phyloP scores from a whole-genome alignment of 2,113 vertebrate species.

The Thinocorus orbignyianus region DNA sequence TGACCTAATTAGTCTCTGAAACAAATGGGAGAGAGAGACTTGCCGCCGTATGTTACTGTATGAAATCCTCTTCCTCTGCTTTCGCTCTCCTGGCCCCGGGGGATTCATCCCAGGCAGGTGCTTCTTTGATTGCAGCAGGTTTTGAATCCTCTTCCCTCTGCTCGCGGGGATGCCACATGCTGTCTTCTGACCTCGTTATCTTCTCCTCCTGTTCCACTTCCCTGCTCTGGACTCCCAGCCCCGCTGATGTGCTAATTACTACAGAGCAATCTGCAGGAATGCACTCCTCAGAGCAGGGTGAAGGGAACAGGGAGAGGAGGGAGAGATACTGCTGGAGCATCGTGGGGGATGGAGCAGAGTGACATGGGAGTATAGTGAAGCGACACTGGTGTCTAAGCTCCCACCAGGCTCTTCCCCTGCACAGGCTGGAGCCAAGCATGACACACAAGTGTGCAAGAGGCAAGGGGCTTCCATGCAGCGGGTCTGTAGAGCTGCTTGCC shows the following conservation, averaged over 20 bases:
- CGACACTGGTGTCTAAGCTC: neutral
- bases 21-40: neutral
- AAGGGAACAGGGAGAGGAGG: neutral
- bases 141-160: slow-evolving; percentile 42
- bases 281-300: fast-evolving
- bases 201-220: slow-evolving; percentile 61
- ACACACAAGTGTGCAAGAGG: fast-evolving
- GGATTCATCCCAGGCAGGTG: slow-evolving; percentile 53
- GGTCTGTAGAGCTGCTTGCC: neutral
- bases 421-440: fast-evolving
- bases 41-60: neutral
- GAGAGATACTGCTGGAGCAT: neutral
- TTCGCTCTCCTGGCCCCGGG: neutral
- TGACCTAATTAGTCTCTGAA: slow-evolving; percentile 56
- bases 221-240: neutral
- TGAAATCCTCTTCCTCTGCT: neutral
- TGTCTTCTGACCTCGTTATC: slow-evolving; percentile 66
- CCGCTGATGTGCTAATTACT: slow-evolving; percentile 37
- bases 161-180: slow-evolving; percentile 45
- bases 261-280: slow-evolving; percentile 35
- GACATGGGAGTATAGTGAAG: neutral
- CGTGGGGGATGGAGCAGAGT: neutral
- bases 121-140: slow-evolving; percentile 43
- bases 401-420: neutral
- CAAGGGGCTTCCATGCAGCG: fast-evolving